These are phyloP conservation scores for Trinectes maculatus DNA, from an alignment of 2,113 vertebrate genomes.

Conservation along the genomic window DNA sequence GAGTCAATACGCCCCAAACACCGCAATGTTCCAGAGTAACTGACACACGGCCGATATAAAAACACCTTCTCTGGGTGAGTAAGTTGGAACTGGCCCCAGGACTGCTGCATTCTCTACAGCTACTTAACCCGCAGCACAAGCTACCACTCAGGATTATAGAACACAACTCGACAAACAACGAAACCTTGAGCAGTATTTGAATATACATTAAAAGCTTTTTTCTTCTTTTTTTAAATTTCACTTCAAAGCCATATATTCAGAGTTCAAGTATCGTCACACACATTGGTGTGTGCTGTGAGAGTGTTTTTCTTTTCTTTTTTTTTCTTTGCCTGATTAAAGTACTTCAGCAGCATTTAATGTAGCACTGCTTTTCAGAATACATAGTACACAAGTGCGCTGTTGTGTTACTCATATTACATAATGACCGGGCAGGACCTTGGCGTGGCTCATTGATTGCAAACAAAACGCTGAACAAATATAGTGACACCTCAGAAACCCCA, in stretches of 20 bases:
- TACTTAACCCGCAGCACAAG: background rate
- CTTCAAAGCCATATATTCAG: too few species aligned
- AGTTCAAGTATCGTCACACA: constrained; percentile 19
- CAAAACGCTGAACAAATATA: constrained; percentile 49
- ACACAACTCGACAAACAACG: constrained; percentile 1
- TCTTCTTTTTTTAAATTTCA: too few species aligned
- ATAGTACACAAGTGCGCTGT: background rate
- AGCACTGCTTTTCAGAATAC: constrained; percentile 23
- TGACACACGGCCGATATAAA: background rate
- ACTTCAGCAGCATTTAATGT: constrained; percentile 39
- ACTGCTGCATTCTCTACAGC: constrained; percentile 4
- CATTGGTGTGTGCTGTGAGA: constrained; percentile 10
- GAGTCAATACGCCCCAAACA: background rate
- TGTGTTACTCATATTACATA: constrained; percentile 16
- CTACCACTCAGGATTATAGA: background rate
- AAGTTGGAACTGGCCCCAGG: background rate
- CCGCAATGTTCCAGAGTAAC: background rate
- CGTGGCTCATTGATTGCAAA: constrained; percentile 49
- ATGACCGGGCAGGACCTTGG: constrained; percentile 4
- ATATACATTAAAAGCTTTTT: constrained; percentile 25
- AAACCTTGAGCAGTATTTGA: constrained; percentile 17
- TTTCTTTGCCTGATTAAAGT: constrained; percentile 13
- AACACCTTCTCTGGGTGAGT: background rate
- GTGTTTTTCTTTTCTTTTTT: constrained; percentile 4
- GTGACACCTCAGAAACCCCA: constrained; percentile 6